These are phyloP conservation scores for Zaprionus lachaisei DNA, from an alignment of 1,140 invertebrate genomes.

Conservation along the genomic window DNA sequence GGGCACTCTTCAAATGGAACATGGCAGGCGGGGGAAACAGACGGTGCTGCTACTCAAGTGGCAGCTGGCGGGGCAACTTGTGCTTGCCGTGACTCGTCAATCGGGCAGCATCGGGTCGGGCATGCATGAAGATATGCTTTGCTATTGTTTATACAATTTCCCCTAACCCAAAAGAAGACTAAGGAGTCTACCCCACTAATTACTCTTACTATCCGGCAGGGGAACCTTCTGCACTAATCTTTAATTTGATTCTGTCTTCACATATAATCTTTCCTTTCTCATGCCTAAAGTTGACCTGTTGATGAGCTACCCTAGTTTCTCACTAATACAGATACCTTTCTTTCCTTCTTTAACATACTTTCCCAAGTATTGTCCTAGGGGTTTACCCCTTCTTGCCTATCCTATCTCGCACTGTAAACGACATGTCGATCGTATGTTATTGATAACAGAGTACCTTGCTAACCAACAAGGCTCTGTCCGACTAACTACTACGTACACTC, in stretches of 20 bases:
- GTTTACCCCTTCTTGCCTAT: too few species aligned
- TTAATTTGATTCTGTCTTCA: too few species aligned
- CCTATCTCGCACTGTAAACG: too few species aligned
- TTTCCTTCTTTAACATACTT: neutral
- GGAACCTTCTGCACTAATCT: too few species aligned
- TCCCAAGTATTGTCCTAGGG: too few species aligned
- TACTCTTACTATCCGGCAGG: too few species aligned
- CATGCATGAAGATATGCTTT: slow-evolving; percentile 50
- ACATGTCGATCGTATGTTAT: too few species aligned
- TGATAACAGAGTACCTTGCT: neutral
- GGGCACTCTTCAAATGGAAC: slow-evolving; percentile 16
- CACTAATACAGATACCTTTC: neutral
- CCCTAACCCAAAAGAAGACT: neutral
- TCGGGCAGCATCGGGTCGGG: slow-evolving; percentile 52
- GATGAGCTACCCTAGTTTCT: too few species aligned
- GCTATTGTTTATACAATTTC: slow-evolving; percentile 56
- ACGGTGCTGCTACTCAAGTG: slow-evolving; percentile 26
- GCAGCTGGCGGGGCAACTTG: slow-evolving; percentile 66
- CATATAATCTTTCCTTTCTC: too few species aligned
- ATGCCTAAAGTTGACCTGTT: too few species aligned
- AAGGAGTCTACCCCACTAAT: neutral
- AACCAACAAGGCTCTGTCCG: neutral
- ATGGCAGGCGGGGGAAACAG: neutral
- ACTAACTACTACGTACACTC: neutral
- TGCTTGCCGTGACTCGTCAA: slow-evolving; percentile 73